Conservation (phyloP, 2,797 vertebrate species). For the Sebastes matsubarae region DNA sequence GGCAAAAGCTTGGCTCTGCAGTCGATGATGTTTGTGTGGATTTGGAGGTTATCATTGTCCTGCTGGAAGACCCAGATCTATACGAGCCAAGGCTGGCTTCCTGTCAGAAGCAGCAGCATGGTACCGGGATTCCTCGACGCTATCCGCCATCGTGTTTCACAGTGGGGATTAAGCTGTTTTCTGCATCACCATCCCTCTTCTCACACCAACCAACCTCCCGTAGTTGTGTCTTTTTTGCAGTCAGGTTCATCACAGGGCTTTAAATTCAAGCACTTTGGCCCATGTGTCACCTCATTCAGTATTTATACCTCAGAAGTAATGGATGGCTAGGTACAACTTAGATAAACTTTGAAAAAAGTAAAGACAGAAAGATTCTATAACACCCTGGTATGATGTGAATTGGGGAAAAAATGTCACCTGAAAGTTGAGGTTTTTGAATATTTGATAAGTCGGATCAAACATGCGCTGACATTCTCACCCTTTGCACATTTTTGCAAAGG, state of each 20-base stretch:
- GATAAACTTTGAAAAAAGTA: constrained; percentile 1
- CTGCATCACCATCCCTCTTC: neutral
- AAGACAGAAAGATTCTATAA: neutral
- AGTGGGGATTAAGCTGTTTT: neutral
- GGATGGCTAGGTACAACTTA: neutral
- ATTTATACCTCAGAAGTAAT: constrained; percentile 5
- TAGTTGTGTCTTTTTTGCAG: neutral
- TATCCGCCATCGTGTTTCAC: neutral
- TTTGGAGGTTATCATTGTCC: neutral
- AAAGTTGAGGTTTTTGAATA: constrained; percentile 6
- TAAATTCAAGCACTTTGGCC: neutral
- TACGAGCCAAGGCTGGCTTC: neutral
- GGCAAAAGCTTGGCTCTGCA: neutral
- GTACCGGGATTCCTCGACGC: neutral
- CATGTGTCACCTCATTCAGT: constrained; percentile 1
- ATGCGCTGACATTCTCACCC: neutral
- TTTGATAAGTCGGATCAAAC: constrained; percentile 30
- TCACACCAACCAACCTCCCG: neutral
- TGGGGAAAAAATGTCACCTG: neutral
- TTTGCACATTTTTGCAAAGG: neutral
- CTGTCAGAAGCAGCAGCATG: neutral
- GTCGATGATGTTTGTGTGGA: neutral
- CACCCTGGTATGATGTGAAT: neutral
- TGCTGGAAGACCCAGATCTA: neutral
- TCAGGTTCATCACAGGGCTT: neutral